A percentile compares a stretch with the other conserved stretches of the same genome.
Evolutionary conservation across 2,797 vertebrate species (phyloP).

Genomic region (Neosilurus hyrtlii): DNA sequence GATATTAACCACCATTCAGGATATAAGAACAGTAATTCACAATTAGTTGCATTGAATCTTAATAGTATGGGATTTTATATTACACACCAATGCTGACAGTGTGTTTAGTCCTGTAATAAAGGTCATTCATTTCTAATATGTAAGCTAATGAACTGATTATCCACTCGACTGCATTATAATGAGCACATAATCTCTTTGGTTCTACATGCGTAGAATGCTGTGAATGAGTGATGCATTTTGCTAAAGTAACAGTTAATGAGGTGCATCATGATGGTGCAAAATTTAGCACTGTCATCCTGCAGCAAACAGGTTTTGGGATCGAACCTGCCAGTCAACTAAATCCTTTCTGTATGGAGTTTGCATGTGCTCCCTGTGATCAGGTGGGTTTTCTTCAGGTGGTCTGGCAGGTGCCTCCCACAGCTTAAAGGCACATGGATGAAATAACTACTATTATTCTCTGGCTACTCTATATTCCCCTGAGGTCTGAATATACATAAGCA

Average conservation of each 20-base stretch:
- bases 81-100: slow-evolving; percentile 20
- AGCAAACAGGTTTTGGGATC: too few species aligned
- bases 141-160: slow-evolving; percentile 23
- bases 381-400: too few species aligned
- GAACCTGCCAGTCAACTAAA: too few species aligned
- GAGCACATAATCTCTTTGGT: not conserved
- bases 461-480: too few species aligned
- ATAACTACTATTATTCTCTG: too few species aligned
- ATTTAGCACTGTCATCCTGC: too few species aligned
- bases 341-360: too few species aligned
- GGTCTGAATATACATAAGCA: too few species aligned
- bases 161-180: not conserved
- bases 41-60: slow-evolving; percentile 49
- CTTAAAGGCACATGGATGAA: too few species aligned
- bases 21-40: slow-evolving; percentile 45
- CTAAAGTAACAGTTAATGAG: not conserved
- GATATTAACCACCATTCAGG: slow-evolving; percentile 48
- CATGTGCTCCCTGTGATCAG: too few species aligned
- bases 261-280: too few species aligned
- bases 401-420: too few species aligned
- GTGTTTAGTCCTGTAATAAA: slow-evolving; percentile 20
- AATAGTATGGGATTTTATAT: slow-evolving; percentile 18
- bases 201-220: not conserved
- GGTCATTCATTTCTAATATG: slow-evolving; percentile 1
- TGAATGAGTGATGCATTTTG: not conserved